phyloP scores from a whole-genome alignment of 2,797 vertebrate genomes.

The Morus bassanus region DNA sequence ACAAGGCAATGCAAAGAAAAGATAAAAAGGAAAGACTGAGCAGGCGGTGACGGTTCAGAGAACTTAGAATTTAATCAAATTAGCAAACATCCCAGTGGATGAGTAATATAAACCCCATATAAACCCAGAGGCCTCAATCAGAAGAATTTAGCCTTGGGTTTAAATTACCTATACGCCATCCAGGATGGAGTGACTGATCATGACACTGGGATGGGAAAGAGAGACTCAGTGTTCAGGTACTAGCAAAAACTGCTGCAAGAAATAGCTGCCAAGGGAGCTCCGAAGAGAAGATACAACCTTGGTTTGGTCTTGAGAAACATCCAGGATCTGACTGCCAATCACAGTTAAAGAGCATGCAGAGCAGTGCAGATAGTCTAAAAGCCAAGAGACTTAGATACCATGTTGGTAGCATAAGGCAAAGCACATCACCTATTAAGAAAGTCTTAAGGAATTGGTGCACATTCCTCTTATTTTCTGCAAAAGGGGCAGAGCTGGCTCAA shows the following conservation, averaged over 20 bases:
- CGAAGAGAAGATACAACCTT: background rate
- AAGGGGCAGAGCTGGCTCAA: background rate
- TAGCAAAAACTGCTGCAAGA: background rate
- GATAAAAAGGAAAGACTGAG: background rate
- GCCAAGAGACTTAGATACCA: background rate
- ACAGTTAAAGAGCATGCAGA: background rate
- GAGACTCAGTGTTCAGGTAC: background rate
- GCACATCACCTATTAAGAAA: background rate
- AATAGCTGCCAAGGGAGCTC: background rate
- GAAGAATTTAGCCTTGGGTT: background rate
- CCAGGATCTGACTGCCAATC: background rate
- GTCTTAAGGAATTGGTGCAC: background rate
- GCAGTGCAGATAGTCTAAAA: background rate
- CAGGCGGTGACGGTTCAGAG: background rate
- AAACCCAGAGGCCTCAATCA: background rate
- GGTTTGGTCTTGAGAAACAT: background rate
- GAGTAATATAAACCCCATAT: background rate
- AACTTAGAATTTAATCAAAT: background rate
- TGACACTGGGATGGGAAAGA: background rate
- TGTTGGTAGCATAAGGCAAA: background rate
- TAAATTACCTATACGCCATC: background rate
- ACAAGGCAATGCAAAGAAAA: background rate
- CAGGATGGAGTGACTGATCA: background rate
- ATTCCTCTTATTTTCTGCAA: background rate
- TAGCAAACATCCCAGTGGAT: background rate